phyloP scores from a whole-genome alignment of 2,113 vertebrate genomes.

The Coryphaenoides rupestris region DNA sequence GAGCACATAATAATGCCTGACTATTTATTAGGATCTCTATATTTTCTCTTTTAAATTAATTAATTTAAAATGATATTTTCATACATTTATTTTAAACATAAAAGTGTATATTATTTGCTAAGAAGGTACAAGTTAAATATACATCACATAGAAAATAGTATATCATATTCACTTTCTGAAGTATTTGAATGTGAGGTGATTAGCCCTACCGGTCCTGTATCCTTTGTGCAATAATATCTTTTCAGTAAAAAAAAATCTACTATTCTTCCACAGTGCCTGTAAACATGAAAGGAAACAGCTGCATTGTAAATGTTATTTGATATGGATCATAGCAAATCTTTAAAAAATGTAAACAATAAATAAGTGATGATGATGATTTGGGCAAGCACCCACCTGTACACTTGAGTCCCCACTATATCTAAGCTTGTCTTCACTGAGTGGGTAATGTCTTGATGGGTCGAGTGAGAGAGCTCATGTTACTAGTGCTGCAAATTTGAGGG shows the following conservation, averaged over 20 bases:
- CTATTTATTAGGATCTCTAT: slow-evolving; percentile 53
- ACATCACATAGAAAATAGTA: slow-evolving; percentile 67
- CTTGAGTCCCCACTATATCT: slow-evolving; percentile 30
- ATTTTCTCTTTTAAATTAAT: slow-evolving; percentile 54
- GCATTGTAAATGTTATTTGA: slow-evolving; percentile 57
- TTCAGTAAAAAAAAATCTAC: slow-evolving; percentile 48
- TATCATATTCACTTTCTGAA: slow-evolving; percentile 49
- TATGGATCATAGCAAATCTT: slow-evolving; percentile 59
- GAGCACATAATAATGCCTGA: slow-evolving; percentile 61
- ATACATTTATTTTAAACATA: slow-evolving; percentile 57
- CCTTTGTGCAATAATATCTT: slow-evolving; percentile 65
- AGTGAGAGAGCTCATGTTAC: slow-evolving; percentile 86
- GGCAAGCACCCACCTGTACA: slow-evolving; percentile 34
- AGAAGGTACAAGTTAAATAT: slow-evolving; percentile 66
- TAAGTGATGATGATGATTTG: slow-evolving; percentile 52
- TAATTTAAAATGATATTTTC: slow-evolving; percentile 64
- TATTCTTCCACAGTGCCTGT: slow-evolving; percentile 69
- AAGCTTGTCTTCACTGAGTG: slow-evolving; percentile 74
- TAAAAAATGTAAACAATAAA: slow-evolving; percentile 74
- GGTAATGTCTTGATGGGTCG: slow-evolving; percentile 92
- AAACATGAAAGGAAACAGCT: slow-evolving; percentile 70
- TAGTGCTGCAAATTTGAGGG: slow-evolving; percentile 66
- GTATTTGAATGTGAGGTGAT: slow-evolving; percentile 57
- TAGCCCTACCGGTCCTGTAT: slow-evolving; percentile 69
- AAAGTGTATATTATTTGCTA: slow-evolving; percentile 69